Base-by-base conservation (phyloP, 2,113 vertebrate genomes). In the Neotoma lepida region DNA sequence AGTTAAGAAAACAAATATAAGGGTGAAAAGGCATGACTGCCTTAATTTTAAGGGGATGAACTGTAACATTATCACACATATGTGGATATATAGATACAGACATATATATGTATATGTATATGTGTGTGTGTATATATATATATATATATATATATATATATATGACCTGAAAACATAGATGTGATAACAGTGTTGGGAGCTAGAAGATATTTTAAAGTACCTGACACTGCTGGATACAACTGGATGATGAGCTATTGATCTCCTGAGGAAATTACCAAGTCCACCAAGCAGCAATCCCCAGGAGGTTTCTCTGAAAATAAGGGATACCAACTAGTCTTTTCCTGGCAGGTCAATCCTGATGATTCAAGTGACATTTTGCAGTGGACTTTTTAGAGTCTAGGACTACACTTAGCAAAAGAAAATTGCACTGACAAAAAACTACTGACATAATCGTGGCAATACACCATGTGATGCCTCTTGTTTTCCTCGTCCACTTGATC, bases 381-480 rank as follows among this genome's bases (percentile, higher is more conserved):
- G 64, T 76, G 94, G 86, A 84, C 35, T 33, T 68, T 89, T 88
- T 87, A 88, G 28, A 89, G 58, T 81, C 78, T 91, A 33, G 89
- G 86, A 80, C 5, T n/a, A 91, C 44, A 91, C 66, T 95, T 91
- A 89, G 51, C 61, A 78, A 71, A 90, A 89, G n/a, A 95, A 96
- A 94, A 95, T 61, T 76, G 54, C 76, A 91, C 86, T 63, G 63
- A 92, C 13, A 41, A 63, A 76, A 51, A 91, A 74, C 81, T 92
- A 88, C 41, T 66, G 6, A 58, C 66, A 71, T 56, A 46, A 77
- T 58, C 7, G 18, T 61, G 54, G 9, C 49, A 73, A 49, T 39
- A 63, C 2, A 68, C 12, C 8, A 26, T 24, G 51, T 30, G 5
- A 90, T 54, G 61, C 28, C 33, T 68, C 89, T 54, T 58, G 58